Evolutionary conservation across 2,113 vertebrate species (phyloP), one percentile per base, ranked within the genome.

Genomic region (Macquaria australasica): DNA sequence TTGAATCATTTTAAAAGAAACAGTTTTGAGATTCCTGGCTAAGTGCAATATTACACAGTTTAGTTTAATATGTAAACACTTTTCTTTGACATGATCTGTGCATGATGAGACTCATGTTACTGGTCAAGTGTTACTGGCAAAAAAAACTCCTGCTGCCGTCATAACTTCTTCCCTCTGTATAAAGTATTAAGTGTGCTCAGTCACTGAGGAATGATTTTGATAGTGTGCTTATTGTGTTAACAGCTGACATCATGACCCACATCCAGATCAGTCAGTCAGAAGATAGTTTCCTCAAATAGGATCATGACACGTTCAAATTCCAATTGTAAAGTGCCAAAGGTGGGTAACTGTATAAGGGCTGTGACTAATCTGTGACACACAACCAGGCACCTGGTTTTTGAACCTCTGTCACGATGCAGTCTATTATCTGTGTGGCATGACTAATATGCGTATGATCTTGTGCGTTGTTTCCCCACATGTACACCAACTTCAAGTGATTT

Each of bases 291-390:
- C 59, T 39, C 4, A 6, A 53, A 0, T 1, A 59, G 5, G 0
- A 37, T 10, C 5, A 64, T 34, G 53, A n/a, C 0, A 3, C 3
- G 5, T 45, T 15, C 1, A 0, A 11, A 43, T 43, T 41, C 48
- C 11, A 9, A 5, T 6, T 1, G 4, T 34, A 34, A 45, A 18
- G 12, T 6, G 14, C n/a, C 43, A 34, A n/a, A 43, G 10, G 2
- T 15, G 14, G 10, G 21, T 48, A 14, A n/a, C 14, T 20, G 2
- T 48, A 16, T 41, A 63, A 18, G 6, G 8, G 3, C 21, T 31
- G 23, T 81, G 5, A 31, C 12, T 45, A 25, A 77, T 14, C 21
- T 62, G 6, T 80, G 23, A 3, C 5, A 18, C 4, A 12, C 3
- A 0, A 64, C 16, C 64, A 18, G 34, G 16, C 3, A 0, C 21